Percentiles rank a stretch among this genome's conserved stretches.
Conservation (phyloP, 1,140 invertebrate species). For the Elymnias hypermnestra region DNA sequence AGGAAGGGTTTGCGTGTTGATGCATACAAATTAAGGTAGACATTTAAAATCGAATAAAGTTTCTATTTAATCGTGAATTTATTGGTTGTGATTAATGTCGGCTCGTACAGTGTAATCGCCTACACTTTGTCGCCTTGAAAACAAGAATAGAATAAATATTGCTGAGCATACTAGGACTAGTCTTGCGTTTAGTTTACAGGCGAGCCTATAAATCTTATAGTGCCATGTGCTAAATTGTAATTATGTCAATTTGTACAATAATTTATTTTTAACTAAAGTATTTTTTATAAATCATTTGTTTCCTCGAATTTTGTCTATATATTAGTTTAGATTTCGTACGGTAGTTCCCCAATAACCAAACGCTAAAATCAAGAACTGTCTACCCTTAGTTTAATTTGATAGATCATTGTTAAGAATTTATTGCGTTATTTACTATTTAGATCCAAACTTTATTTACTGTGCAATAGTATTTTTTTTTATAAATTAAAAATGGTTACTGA, state of each 20-base stretch:
- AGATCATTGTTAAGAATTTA: no score
- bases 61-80: constrained; percentile 43
- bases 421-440: no score
- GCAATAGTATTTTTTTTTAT: no score
- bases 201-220: constrained; percentile 46
- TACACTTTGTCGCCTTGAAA: constrained; percentile 33
- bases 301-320: no score
- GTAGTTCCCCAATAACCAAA: no score
- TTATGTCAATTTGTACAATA: constrained; percentile 49
- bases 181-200: constrained; percentile 18
- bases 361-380: no score
- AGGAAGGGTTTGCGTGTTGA: constrained; percentile 43
- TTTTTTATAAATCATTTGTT: no score
- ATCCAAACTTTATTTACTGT: no score
- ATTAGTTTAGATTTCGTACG: no score
- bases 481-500: no score
- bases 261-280: no score
- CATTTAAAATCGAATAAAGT: constrained; percentile 56
- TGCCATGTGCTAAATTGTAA: constrained; percentile 45
- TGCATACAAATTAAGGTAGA: constrained; percentile 58
- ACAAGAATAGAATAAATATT: constrained; percentile 14
- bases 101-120: constrained; percentile 42
- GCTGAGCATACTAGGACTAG: constrained; percentile 2
- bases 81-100: constrained; percentile 41
- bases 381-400: no score